Percentiles rank a stretch among this genome's conserved stretches.
Evolutionary conservation across 2,888 invertebrate genomes (phyloP).

Genomic region (Melikaiella ostensackeni): DNA sequence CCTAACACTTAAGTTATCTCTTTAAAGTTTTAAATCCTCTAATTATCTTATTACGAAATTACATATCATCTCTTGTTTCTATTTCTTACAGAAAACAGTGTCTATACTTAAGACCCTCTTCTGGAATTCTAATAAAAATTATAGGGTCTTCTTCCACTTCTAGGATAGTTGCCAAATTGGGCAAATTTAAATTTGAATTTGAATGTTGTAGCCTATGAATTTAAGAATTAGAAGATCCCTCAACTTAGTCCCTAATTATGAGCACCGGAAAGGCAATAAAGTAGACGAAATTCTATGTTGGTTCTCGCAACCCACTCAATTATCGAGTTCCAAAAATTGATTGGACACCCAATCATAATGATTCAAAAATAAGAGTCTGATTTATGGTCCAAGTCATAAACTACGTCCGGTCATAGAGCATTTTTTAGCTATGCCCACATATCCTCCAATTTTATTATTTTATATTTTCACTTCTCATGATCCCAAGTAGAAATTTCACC

Average conservation of each 20-base stretch:
- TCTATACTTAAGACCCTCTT: neutral
- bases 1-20: neutral
- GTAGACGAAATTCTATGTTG: slow-evolving; percentile 4
- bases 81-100: neutral
- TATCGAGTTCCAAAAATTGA: neutral
- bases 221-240: neutral
- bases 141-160: neutral
- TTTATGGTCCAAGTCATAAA: slow-evolving; percentile 7
- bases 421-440: neutral
- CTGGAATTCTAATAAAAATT: neutral
- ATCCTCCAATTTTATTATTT: neutral
- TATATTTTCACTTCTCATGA: neutral
- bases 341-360: slow-evolving; percentile 7
- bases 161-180: slow-evolving; percentile 6
- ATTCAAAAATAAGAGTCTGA: slow-evolving; percentile 2
- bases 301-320: neutral
- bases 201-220: neutral
- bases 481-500: no score
- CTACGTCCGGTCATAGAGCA: neutral
- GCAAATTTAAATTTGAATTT: slow-evolving; percentile 6
- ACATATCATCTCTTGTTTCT: neutral
- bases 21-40: neutral
- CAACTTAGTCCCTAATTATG: neutral
- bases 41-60: slow-evolving; percentile 3
- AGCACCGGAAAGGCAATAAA: neutral